These are phyloP conservation scores for Setipinna tenuifilis DNA, from an alignment of 2,797 vertebrate genomes.

Conservation along the genomic window DNA sequence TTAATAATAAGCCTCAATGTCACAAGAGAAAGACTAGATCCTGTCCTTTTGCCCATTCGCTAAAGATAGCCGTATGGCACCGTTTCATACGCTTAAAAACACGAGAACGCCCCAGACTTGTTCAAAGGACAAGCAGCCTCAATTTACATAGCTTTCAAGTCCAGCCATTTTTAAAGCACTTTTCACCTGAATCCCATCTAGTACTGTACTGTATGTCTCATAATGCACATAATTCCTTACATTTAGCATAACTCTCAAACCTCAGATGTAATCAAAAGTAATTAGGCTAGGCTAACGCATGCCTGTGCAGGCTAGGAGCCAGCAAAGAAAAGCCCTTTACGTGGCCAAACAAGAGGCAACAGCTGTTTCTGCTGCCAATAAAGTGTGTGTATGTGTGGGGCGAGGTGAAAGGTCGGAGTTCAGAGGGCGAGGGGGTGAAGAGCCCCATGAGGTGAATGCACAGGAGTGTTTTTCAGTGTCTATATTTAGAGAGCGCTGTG, in stretches of 20 bases:
- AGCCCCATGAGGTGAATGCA: slow-evolving; percentile 37
- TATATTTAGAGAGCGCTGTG: slow-evolving; percentile 58
- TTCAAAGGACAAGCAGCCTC: background rate
- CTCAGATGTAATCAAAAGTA: background rate
- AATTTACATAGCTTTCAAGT: background rate
- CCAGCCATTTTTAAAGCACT: background rate
- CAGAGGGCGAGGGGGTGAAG: slow-evolving; percentile 58
- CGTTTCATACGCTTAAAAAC: background rate
- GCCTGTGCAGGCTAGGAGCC: background rate
- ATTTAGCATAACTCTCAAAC: background rate
- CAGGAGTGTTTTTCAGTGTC: slow-evolving; percentile 38
- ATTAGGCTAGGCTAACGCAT: background rate
- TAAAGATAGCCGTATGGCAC: background rate
- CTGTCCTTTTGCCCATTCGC: background rate
- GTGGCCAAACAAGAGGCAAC: slow-evolving; percentile 54
- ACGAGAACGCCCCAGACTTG: background rate
- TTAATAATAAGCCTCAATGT: slow-evolving; percentile 50
- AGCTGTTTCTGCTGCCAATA: slow-evolving; percentile 67
- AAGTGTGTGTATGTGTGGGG: slow-evolving; percentile 45
- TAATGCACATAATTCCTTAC: background rate
- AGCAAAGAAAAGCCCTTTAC: slow-evolving; percentile 49
- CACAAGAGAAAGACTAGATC: slow-evolving; percentile 32
- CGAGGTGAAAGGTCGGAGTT: slow-evolving; percentile 54
- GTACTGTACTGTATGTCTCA: background rate
- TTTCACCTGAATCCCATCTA: background rate